Base-by-base conservation (phyloP, 2,888 invertebrate genomes). In the Tinea semifulvella region DNA sequence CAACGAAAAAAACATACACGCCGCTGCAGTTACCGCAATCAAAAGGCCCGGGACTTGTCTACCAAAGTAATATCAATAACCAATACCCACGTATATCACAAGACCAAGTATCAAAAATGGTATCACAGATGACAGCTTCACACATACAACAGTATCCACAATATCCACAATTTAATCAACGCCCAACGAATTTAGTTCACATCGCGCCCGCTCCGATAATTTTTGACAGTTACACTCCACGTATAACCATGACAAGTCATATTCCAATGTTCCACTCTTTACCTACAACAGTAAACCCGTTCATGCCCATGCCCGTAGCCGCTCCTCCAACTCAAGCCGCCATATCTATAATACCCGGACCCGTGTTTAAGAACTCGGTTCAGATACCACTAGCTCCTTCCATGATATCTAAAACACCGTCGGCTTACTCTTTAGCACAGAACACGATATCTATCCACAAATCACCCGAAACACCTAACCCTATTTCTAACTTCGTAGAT, bases 231-330 rank as follows among this genome's bases (percentile, higher is more conserved):
- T 43, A 46, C 50, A 56, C 60, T 61, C 64, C 66, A 55, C 60
- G 55, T 54, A 50, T 53, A 19, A 51, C 25, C 51, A 38, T 51
- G 47, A 19, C 48, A 51, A 3, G 50, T 50, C 62, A n/a, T 75
- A 46, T 44, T 22, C 51, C 50, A 16, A 17, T 42, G 7, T 51
- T 51, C 57, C 79, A 76, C 49, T 74, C 80, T 39, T 73, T 84
- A 65, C 84, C 77, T 14, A 85, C 86, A 25, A 83, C 84, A 50
- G 72, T 85, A 31, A 77, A 84, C 54, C 80, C 85, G 56, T 84
- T 85, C 50, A 63, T 80, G 52, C 79, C 76, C 28, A 68, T 75
- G 66, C 75, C 75, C 40, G 50, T 58, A 39, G 55, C 66, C 26
- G 58, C 63, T 27, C 55, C 60, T 46, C 61, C 66, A 22, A 58